Base-by-base conservation (phyloP, 2,797 vertebrate species). In the Linurgus olivaceus region DNA sequence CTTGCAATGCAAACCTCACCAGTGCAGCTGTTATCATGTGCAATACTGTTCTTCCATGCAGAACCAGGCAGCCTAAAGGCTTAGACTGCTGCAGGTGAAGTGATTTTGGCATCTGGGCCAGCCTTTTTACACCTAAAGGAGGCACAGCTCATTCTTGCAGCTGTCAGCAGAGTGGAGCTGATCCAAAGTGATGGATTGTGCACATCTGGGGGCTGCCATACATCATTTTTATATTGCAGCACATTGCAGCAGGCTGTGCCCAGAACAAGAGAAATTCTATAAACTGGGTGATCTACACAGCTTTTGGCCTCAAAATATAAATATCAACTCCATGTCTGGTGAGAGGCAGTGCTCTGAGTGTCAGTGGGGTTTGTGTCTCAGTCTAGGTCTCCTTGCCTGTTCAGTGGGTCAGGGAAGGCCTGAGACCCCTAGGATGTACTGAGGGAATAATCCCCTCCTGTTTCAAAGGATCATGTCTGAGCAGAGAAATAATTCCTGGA, bases 281-380 rank as follows among this genome's bases (percentile, higher is more conserved):
- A 15, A 82, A 11, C 16, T 57, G 19, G 4, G 0, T 33, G n/a
- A 7, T 77, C 45, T 21, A 0, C 0, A 0, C 17, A 70, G 50
- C 21, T 50, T 81, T 75, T 73, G 67, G 7, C 48, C 35, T 68
- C 44, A 9, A 71, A 17, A 4, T 17, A 2, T 9, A 40, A 47
- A 31, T 33, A n/a, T 7, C 29, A 35, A 0, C 24, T 10, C 7
- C 19, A 0, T 6, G 9, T 65, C 8, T 58, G 52, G 12, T 29
- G 73, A 57, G 63, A 84, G 45, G 24, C 52, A 24, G 37, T 31
- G 38, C 48, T 88, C 37, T 84, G 88, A 84, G 23, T 61, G 11
- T 10, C 51, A n/a, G 24, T 38, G 55, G 4, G 2, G 66, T 81
- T 84, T 7, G 1, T 57, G 21, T 19, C 66, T 86, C 50, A 42